Evolutionary conservation across 2,888 invertebrate species (phyloP).

Genomic region (Plemyria rubiginata): DNA sequence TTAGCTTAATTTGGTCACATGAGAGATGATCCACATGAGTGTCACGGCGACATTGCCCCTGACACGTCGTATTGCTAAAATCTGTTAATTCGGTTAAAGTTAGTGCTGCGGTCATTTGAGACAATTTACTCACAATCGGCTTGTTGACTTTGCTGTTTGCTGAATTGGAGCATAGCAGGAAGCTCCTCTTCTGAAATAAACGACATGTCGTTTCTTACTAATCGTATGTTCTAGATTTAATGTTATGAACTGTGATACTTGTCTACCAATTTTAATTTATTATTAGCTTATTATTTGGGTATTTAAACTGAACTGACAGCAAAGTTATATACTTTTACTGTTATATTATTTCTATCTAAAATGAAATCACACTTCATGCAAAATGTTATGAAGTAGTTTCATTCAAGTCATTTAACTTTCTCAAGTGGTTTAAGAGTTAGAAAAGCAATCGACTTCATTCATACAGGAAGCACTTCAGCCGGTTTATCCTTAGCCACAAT

Average conservation of each 20-base stretch:
- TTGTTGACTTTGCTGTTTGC: conserved; percentile 71
- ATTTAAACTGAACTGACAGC: too few relatives aligned
- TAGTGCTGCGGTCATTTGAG: conserved; percentile 71
- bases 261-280: too few relatives aligned
- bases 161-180: conserved; percentile 57
- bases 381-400: too few relatives aligned
- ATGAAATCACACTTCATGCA: too few relatives aligned
- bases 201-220: conserved; percentile 48
- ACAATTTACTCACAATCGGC: conserved; percentile 71
- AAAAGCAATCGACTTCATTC: too few relatives aligned
- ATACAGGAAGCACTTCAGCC: too few relatives aligned
- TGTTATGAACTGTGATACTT: not conserved
- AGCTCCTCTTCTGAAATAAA: conserved; percentile 53
- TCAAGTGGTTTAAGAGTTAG: too few relatives aligned
- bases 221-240: conserved; percentile 41
- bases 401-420: too few relatives aligned
- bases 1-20: conserved; percentile 46
- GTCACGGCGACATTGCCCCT: conserved; percentile 32
- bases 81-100: conserved; percentile 73
- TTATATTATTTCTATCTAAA: too few relatives aligned
- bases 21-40: conserved; percentile 39
- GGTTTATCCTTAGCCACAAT: too few relatives aligned
- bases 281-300: too few relatives aligned
- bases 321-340: too few relatives aligned
- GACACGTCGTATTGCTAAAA: conserved; percentile 65